These are phyloP conservation scores for Neoniphon sammara DNA, from an alignment of 2,797 vertebrate species.

Conservation along the genomic window DNA sequence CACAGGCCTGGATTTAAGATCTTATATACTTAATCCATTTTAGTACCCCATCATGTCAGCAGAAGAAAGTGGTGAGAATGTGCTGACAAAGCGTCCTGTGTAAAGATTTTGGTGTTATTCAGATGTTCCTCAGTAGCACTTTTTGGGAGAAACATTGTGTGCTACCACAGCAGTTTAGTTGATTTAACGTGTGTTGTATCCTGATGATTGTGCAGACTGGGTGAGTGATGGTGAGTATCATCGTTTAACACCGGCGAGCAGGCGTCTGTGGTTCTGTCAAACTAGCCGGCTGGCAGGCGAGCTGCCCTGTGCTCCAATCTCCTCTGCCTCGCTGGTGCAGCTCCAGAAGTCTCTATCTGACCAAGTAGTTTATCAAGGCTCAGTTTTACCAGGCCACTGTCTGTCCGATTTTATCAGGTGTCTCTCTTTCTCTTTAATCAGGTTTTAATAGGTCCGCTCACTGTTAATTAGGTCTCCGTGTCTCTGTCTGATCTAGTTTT, in stretches of 20 bases:
- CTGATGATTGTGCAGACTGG: background rate
- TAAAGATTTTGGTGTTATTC: background rate
- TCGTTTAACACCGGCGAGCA: conserved; percentile 10
- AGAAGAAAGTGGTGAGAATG: background rate
- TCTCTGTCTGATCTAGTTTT: conserved; percentile 26
- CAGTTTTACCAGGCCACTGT: conserved; percentile 48
- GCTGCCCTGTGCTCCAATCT: background rate
- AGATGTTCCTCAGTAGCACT: background rate
- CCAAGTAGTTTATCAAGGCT: conserved; percentile 36
- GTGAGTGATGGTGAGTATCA: conserved; percentile 11
- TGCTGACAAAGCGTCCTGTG: background rate
- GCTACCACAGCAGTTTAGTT: background rate
- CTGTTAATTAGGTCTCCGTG: conserved; percentile 58
- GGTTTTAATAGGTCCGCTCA: conserved; percentile 42
- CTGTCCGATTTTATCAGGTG: conserved; percentile 62
- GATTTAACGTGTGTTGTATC: background rate
- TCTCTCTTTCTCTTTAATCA: conserved; percentile 56
- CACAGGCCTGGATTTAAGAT: background rate
- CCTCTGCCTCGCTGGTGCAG: background rate
- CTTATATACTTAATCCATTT: background rate
- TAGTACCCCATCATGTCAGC: background rate
- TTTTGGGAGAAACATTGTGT: background rate
- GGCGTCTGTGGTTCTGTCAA: too few species aligned
- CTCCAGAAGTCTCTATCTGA: conserved; percentile 21
- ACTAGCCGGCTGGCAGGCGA: background rate